Evolutionary conservation across 2,797 vertebrate species (phyloP).

Genomic region (Cheirogaleus major): DNA sequence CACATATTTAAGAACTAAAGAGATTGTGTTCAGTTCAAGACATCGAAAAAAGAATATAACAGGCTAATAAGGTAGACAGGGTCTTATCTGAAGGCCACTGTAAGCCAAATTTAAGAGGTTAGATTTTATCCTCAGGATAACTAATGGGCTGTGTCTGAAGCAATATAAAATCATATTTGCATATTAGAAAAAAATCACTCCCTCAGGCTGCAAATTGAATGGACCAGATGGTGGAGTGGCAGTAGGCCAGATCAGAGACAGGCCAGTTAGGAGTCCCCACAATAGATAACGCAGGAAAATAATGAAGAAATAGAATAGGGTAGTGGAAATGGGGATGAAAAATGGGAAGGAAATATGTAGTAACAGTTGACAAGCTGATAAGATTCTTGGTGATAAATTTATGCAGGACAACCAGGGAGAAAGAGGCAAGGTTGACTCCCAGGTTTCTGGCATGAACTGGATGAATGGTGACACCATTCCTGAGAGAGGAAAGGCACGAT

Average conservation of each 20-base stretch:
- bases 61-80: background rate
- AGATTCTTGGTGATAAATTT: background rate
- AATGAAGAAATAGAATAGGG: background rate
- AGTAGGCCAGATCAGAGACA: background rate
- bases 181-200: background rate
- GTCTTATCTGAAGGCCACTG: background rate
- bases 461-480: background rate
- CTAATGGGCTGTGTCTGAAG: background rate
- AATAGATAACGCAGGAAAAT: background rate
- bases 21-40: background rate
- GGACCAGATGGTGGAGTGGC: rapidly evolving
- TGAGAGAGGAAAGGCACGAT: background rate
- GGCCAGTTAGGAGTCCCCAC: background rate
- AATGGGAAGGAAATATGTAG: background rate
- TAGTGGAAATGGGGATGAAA: background rate
- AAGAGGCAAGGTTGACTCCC: background rate
- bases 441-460: background rate
- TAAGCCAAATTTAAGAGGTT: background rate
- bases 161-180: background rate
- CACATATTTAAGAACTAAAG: background rate
- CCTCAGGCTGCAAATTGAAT: background rate
- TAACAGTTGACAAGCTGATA: background rate
- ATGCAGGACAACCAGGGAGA: background rate
- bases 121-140: background rate
- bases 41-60: background rate